These are phyloP conservation scores for Gortyna flavago DNA, from an alignment of 2,888 invertebrate genomes.

Conservation along the genomic window DNA sequence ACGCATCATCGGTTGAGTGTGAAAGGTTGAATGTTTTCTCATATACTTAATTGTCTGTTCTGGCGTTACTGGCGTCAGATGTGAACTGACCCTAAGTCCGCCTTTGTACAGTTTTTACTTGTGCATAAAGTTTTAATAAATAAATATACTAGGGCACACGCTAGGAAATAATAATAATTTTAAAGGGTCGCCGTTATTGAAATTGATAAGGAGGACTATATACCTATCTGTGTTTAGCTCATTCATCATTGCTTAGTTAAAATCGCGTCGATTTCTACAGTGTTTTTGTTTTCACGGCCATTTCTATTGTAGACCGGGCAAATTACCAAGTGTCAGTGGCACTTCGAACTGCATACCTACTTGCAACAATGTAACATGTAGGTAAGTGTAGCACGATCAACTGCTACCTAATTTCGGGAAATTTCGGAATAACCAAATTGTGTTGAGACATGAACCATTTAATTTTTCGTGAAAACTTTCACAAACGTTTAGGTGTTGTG, in stretches of 20 bases:
- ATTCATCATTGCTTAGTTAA: conserved; percentile 10
- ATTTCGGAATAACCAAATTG: neutral
- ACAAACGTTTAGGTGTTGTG: neutral
- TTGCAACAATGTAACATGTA: conserved; percentile 20
- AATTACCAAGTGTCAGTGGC: conserved; percentile 47
- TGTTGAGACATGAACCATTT: neutral
- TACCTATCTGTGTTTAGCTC: neutral
- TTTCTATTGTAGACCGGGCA: conserved; percentile 47
- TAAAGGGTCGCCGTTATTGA: too few species aligned
- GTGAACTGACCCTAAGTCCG: too few species aligned
- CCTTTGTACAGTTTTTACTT: too few species aligned
- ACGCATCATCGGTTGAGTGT: too few species aligned
- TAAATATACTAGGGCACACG: too few species aligned
- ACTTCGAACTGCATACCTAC: conserved; percentile 30
- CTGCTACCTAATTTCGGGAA: neutral
- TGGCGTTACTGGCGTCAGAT: too few species aligned
- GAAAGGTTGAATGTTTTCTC: too few species aligned
- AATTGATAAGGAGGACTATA: too few species aligned
- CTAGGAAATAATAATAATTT: too few species aligned
- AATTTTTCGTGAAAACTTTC: neutral
- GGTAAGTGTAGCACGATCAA: neutral
- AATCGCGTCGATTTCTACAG: neutral
- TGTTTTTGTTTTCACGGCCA: conserved; percentile 41
- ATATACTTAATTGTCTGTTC: too few species aligned
- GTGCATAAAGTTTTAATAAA: too few species aligned